Conservation (phyloP, 2,113 vertebrate genomes). For the Argyrosomus japonicus region DNA sequence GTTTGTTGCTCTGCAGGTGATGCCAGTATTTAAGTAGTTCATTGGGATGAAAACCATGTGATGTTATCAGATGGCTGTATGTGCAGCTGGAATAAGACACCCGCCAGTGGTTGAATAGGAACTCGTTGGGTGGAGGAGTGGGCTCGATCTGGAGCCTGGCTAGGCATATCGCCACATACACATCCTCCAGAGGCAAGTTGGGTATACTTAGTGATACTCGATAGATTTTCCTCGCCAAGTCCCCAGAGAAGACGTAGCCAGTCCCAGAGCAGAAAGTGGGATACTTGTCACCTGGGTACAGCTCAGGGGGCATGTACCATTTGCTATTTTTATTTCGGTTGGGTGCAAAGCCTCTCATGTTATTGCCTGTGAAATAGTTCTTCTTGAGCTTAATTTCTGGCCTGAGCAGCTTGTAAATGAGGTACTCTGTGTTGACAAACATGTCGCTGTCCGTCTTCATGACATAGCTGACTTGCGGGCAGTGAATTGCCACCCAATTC, state of each 20-base stretch:
- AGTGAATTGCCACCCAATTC: constrained; percentile 95
- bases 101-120: constrained; percentile 98
- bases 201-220: constrained; percentile 88
- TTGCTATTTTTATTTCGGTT: constrained; percentile 95
- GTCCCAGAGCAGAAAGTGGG: constrained; percentile 98
- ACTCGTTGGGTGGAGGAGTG: constrained; percentile 91
- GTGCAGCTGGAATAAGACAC: constrained; percentile 98
- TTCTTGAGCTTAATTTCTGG: constrained; percentile 86
- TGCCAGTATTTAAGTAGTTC: constrained; percentile 97
- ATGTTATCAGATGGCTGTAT: constrained; percentile 98
- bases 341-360: constrained; percentile 93
- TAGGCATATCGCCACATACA: constrained; percentile 95
- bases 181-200: constrained; percentile 94
- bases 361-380: constrained; percentile 94
- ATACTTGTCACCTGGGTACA: constrained; percentile 92
- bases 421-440: constrained; percentile 97
- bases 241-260: constrained; percentile 96
- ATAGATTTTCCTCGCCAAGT: constrained; percentile 93
- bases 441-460: constrained; percentile 99
- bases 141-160: constrained; percentile 93
- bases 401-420: constrained; percentile 92
- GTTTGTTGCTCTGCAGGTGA: constrained; percentile 95
- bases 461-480: constrained; percentile 89
- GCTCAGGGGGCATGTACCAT: constrained; percentile 95
- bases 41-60: constrained; percentile 94